Percentiles rank a stretch among this genome's conserved stretches.
These are phyloP conservation scores for Ormyrus labotus DNA, from an alignment of 2,888 invertebrate genomes.

Conservation along the genomic window DNA sequence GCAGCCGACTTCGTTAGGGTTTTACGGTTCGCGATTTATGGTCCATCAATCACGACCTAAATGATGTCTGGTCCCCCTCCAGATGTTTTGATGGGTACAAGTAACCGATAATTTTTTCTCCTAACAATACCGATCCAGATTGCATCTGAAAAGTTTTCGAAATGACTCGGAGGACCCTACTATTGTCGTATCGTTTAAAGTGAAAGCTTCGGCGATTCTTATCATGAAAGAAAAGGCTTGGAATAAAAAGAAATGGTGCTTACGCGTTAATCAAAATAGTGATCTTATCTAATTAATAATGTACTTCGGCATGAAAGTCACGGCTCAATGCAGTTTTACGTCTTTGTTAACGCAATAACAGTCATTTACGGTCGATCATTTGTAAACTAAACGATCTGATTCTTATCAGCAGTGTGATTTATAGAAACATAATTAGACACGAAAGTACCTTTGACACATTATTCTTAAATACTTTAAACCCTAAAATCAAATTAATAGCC, in stretches of 20 bases:
- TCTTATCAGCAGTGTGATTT: slow-evolving; percentile 6
- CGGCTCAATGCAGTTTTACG: not conserved
- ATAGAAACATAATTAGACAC: not conserved
- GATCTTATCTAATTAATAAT: not conserved
- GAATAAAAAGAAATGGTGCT: not conserved
- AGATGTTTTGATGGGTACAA: slow-evolving; percentile 21
- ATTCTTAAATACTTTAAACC: no score
- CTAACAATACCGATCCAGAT: slow-evolving; percentile 11
- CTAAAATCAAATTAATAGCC: no score
- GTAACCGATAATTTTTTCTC: slow-evolving; percentile 4
- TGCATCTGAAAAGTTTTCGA: not conserved
- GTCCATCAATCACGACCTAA: slow-evolving; percentile 32
- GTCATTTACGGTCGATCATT: not conserved
- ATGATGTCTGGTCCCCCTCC: slow-evolving; percentile 20
- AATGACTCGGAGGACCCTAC: slow-evolving; percentile 7
- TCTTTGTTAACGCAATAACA: slow-evolving; percentile 7
- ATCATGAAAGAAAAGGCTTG: not conserved
- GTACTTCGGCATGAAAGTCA: no score
- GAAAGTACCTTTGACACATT: not conserved
- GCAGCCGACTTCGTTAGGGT: slow-evolving; percentile 12
- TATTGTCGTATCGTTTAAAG: slow-evolving; percentile 41
- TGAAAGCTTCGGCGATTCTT: slow-evolving; percentile 22
- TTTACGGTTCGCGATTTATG: slow-evolving; percentile 28
- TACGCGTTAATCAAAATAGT: slow-evolving; percentile 20
- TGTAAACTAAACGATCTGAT: not conserved